A percentile compares a stretch with the other conserved stretches of the same genome.
phyloP scores from a whole-genome alignment of 1,140 invertebrate species.

The Penaeus japonicus region DNA sequence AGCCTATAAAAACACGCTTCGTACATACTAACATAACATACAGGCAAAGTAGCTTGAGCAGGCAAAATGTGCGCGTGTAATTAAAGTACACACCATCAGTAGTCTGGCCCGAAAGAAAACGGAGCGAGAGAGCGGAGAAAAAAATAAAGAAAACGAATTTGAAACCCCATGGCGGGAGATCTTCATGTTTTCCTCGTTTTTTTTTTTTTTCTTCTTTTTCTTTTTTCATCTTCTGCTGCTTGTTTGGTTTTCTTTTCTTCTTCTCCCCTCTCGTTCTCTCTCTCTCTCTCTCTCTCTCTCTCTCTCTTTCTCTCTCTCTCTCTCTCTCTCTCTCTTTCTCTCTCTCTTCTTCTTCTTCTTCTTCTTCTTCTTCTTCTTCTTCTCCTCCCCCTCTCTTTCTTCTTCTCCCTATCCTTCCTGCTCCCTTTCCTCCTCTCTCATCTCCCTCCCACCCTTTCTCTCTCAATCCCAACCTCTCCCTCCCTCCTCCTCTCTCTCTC shows the following conservation, averaged over 20 bases:
- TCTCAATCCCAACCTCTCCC: no score
- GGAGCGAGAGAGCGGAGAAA: no score
- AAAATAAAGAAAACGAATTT: no score
- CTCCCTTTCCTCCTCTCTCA: constrained; percentile 15
- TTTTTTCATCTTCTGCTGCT: not conserved
- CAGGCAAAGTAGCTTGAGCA: no score
- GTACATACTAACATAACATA: no score
- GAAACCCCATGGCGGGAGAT: no score
- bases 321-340: not conserved
- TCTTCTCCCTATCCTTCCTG: not conserved
- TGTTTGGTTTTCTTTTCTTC: not conserved
- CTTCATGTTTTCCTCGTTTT: not conserved
- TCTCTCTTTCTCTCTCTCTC: not conserved
- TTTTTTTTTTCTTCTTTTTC: not conserved
- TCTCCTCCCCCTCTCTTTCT: not conserved
- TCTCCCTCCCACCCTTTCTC: no score
- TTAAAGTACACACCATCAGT: no score
- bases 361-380: not conserved
- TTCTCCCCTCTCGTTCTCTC: not conserved
- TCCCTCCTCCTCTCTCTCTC: no score
- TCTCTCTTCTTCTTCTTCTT: not conserved
- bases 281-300: not conserved
- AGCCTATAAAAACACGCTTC: no score
- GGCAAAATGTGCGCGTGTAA: no score
- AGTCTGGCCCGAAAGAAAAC: no score